Evolutionary conservation across 2,888 invertebrate species (phyloP).

Genomic region (Eristalis intricaria): DNA sequence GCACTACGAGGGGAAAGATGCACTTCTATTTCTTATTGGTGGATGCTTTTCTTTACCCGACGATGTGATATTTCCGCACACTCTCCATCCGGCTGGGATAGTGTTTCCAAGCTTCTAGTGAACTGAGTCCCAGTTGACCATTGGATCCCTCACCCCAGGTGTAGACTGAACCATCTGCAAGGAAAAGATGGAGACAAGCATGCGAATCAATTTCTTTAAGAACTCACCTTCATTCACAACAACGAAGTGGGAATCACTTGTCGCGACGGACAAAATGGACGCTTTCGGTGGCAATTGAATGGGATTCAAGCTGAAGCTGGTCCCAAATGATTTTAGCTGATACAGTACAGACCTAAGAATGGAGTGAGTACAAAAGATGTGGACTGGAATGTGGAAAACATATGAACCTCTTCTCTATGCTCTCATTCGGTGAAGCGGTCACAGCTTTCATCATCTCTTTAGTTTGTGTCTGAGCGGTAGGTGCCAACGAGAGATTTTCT

Average conservation of each 20-base stretch:
- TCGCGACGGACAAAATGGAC: slow-evolving; percentile 83
- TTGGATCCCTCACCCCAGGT: slow-evolving; percentile 87
- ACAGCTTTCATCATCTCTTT: slow-evolving; percentile 80
- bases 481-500: slow-evolving; percentile 33
- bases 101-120: slow-evolving; percentile 82
- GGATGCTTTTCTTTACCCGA: slow-evolving; percentile 78
- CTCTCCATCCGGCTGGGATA: slow-evolving; percentile 84
- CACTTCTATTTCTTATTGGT: neutral
- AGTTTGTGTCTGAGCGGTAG: slow-evolving; percentile 79
- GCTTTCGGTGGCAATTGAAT: slow-evolving; percentile 83
- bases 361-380: neutral
- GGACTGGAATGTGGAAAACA: neutral
- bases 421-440: slow-evolving; percentile 78
- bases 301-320: slow-evolving; percentile 82
- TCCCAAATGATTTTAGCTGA: slow-evolving; percentile 83
- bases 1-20: slow-evolving; percentile 79
- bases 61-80: slow-evolving; percentile 84
- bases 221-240: slow-evolving; percentile 83
- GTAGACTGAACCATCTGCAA: slow-evolving; percentile 84
- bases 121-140: slow-evolving; percentile 86
- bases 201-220: neutral
- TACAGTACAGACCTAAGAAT: slow-evolving; percentile 83
- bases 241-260: slow-evolving; percentile 84
- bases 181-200: slow-evolving; percentile 18
- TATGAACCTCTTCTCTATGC: slow-evolving; percentile 78